These are phyloP conservation scores for Globicephala melas DNA, from an alignment of 2,113 vertebrate species.

Conservation along the genomic window DNA sequence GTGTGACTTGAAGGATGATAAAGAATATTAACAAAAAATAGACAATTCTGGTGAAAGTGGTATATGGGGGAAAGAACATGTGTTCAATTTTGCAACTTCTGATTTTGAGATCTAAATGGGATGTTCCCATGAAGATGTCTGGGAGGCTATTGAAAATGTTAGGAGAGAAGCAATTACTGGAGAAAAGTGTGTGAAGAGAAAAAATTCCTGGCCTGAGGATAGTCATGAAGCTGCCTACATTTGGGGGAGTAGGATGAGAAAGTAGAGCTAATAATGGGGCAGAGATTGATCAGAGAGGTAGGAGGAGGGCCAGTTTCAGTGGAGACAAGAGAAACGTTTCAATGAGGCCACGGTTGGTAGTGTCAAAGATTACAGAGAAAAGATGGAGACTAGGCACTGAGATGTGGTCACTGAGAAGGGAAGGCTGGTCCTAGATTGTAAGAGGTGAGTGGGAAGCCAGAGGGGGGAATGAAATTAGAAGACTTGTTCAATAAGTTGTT, in stretches of 20 bases:
- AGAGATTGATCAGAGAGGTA: not conserved
- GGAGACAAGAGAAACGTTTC: not conserved
- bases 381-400: not conserved
- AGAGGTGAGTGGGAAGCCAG: not conserved
- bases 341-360: not conserved
- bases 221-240: not conserved
- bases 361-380: not conserved
- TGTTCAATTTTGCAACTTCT: not conserved
- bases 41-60: not conserved
- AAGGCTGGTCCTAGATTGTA: not conserved
- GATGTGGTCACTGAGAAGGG: not conserved
- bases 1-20: not conserved
- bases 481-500: not conserved
- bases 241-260: not conserved
- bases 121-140: not conserved
- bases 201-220: not conserved
- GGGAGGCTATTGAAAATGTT: not conserved
- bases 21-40: not conserved
- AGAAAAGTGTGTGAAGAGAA: not conserved
- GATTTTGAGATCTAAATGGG: conserved; percentile 16
- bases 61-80: not conserved
- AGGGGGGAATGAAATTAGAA: not conserved
- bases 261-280: not conserved
- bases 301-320: not conserved
- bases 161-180: not conserved